Evolutionary conservation across 2,113 vertebrate genomes (phyloP).

Genomic region (Saguinus imperator): DNA sequence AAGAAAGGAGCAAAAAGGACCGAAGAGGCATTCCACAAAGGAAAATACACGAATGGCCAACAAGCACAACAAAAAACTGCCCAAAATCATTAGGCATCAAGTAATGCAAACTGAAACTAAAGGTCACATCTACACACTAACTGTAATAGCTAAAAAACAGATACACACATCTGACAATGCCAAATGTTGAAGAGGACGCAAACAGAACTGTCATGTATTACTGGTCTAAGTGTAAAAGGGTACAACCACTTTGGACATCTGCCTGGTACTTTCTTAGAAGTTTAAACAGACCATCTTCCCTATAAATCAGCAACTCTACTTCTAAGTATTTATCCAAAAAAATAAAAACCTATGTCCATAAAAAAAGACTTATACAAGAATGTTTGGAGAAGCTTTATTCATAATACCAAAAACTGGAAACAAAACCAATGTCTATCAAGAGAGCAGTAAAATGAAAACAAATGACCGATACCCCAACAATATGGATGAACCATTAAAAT

Average conservation of each 20-base stretch:
- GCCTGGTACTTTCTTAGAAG: background rate
- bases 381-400: background rate
- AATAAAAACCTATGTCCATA: background rate
- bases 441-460: background rate
- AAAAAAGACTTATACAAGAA: background rate
- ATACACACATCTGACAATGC: background rate
- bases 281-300: background rate
- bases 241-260: background rate
- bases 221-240: background rate
- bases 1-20: background rate
- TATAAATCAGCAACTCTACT: background rate
- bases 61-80: background rate
- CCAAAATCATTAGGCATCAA: background rate
- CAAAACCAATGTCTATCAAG: background rate
- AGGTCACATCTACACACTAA: no score
- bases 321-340: background rate
- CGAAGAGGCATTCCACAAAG: background rate
- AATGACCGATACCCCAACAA: background rate
- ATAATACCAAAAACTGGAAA: background rate
- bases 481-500: background rate
- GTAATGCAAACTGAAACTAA: background rate
- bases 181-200: accelerated
- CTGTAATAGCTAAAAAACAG: background rate
- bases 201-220: accelerated
- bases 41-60: background rate